phyloP scores from a whole-genome alignment of 1,140 invertebrate genomes.

The Lasioglossum albipes region DNA sequence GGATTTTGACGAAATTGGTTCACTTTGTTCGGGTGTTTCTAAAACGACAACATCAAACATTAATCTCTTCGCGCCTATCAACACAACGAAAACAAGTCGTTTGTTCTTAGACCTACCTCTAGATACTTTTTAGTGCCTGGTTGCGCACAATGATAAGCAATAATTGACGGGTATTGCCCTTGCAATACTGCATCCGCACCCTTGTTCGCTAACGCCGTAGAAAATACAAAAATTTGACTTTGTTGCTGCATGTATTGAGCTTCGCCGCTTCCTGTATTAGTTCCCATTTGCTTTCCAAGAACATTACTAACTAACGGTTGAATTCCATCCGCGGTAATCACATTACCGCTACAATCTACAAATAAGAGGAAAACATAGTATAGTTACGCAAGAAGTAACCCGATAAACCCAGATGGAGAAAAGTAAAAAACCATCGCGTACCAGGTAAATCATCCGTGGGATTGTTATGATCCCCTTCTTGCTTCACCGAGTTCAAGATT shows the following conservation, averaged over 20 bases:
- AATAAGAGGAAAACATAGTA: constrained; percentile 4
- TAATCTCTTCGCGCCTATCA: neutral
- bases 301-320: constrained; percentile 89
- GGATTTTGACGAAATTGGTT: constrained; percentile 92
- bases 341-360: constrained; percentile 71
- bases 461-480: constrained; percentile 71
- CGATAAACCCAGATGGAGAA: neutral
- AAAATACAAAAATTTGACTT: constrained; percentile 99
- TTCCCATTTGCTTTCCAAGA: constrained; percentile 89
- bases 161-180: constrained; percentile 94
- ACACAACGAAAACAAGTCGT: neutral
- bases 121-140: constrained; percentile 96
- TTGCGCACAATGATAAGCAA: constrained; percentile 96
- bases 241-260: constrained; percentile 96
- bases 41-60: constrained; percentile 63
- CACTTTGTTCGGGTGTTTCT: constrained; percentile 94
- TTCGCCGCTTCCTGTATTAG: constrained; percentile 83
- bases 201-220: constrained; percentile 95
- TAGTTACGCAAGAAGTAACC: neutral
- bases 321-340: constrained; percentile 81
- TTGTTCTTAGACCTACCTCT: constrained; percentile 83
- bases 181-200: constrained; percentile 94
- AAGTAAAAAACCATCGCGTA: constrained; percentile 7
- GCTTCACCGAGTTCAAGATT: constrained; percentile 73
- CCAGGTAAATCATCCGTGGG: constrained; percentile 64